Base-by-base conservation (phyloP, 2,888 invertebrate species). In the Clusia tigrina region DNA sequence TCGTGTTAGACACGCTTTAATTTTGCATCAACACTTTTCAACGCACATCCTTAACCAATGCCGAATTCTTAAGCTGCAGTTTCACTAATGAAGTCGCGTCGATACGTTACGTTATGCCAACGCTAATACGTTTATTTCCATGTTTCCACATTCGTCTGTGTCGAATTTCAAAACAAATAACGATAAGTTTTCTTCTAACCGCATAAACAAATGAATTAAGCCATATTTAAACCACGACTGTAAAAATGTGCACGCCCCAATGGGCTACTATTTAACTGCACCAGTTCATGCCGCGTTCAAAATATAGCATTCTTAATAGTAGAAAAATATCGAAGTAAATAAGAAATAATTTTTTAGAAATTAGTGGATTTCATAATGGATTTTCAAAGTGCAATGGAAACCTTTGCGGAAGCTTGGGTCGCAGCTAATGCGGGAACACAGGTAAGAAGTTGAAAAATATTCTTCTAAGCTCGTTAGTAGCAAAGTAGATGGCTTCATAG, bases 311-410 rank as follows among this genome's bases (percentile, higher is more conserved):
- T 42, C n/a, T 42, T 6, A 6, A 42, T 5, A 15, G n/a, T 17
- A 17, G 15, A 15, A 5, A 42, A 42, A 42, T 17, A 17, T 42
- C 42, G 42, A n/a, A n/a, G n/a, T n/a, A n/a, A n/a, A n/a, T n/a
- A n/a, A n/a, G n/a, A n/a, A n/a, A n/a, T n/a, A n/a, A n/a, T n/a
- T n/a, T n/a, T n/a, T n/a, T n/a, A n/a, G n/a, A n/a, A n/a, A n/a
- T n/a, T n/a, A n/a, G n/a, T n/a, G n/a, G n/a, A n/a, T n/a, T n/a
- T n/a, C n/a, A n/a, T n/a, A n/a, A 96, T 96, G 96, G 96, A 96
- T 92, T 95, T 96, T 89, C 95, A 95, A 88, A 95, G 95, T 89
- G 96, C 96, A 78, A 95, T 96, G 96, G 96, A 96, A 88, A 96
- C 96, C 76, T 96, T 96, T 85, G 96, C 96, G 73, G 96, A 96